Evolutionary conservation across 1,140 invertebrate genomes (phyloP).

Genomic region (Apis florea): DNA sequence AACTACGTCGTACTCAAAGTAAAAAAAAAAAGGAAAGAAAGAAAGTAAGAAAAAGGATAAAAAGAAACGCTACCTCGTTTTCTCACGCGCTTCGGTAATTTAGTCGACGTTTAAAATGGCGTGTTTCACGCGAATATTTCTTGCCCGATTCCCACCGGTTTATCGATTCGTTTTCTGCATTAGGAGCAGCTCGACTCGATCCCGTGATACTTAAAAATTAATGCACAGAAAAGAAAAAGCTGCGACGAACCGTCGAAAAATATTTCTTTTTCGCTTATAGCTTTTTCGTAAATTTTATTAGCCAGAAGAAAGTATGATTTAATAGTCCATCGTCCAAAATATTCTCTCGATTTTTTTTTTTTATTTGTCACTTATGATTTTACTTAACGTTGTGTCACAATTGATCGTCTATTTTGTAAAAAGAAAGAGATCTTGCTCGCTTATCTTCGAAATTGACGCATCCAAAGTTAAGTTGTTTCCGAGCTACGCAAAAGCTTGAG

Average conservation of each 20-base stretch:
- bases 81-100: conserved; percentile 22
- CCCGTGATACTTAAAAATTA: conserved; percentile 5
- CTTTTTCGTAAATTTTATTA: too few relatives aligned
- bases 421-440: too few relatives aligned
- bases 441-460: not conserved
- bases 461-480: not conserved
- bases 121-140: conserved; percentile 18
- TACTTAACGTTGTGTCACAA: too few relatives aligned
- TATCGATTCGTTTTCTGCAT: conserved; percentile 20
- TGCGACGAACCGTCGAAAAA: conserved; percentile 16
- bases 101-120: conserved; percentile 6
- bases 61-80: not conserved
- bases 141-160: not conserved
- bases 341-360: not conserved
- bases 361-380: too few relatives aligned
- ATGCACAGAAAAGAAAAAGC: not conserved
- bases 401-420: too few relatives aligned
- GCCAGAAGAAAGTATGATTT: too few relatives aligned
- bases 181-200: not conserved
- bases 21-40: not conserved
- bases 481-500: not conserved
- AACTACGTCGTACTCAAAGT: not conserved
- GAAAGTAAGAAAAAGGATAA: not conserved
- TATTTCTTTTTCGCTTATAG: not conserved
- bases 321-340: not conserved